Percentiles rank a stretch among this genome's conserved stretches.
Evolutionary conservation across 2,888 invertebrate species (phyloP).

Genomic region (Caenorhabditis doughertyi): DNA sequence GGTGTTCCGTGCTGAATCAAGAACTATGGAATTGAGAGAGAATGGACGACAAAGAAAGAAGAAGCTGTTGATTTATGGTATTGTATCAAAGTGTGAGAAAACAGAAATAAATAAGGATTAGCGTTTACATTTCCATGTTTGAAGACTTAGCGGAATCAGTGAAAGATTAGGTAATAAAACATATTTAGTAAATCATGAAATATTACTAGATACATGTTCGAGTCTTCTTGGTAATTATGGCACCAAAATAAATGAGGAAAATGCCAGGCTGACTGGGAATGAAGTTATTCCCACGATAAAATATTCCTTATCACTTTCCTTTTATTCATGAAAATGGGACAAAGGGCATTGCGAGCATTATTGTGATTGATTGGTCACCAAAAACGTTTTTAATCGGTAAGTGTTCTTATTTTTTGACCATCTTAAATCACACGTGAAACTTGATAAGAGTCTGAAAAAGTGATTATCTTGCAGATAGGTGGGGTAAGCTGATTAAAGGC

Average conservation of each 20-base stretch:
- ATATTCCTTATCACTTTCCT: background rate
- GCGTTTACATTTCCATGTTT: background rate
- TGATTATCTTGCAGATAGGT: constrained; percentile 16
- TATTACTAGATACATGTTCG: no score
- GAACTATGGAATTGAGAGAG: background rate
- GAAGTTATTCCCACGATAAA: background rate
- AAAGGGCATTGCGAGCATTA: constrained; percentile 4
- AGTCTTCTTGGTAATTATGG: no score
- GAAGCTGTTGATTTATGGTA: constrained; percentile 55
- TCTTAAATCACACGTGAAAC: constrained; percentile 10
- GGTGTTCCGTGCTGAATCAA: constrained; percentile 45
- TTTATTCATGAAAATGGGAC: background rate
- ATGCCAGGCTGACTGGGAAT: background rate
- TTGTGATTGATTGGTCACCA: constrained; percentile 24
- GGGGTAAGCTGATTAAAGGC: constrained; percentile 26
- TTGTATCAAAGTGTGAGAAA: constrained; percentile 24
- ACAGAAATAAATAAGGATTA: no score
- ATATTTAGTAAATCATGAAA: no score
- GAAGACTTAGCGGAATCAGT: background rate
- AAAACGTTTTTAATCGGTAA: background rate
- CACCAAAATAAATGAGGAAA: background rate
- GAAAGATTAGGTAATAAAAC: no score
- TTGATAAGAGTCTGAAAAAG: constrained; percentile 15
- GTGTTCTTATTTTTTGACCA: constrained; percentile 4
- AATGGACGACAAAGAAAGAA: constrained; percentile 1